These are phyloP conservation scores for Tetramorium bicarinatum DNA, from an alignment of 2,888 invertebrate species.

Conservation along the genomic window DNA sequence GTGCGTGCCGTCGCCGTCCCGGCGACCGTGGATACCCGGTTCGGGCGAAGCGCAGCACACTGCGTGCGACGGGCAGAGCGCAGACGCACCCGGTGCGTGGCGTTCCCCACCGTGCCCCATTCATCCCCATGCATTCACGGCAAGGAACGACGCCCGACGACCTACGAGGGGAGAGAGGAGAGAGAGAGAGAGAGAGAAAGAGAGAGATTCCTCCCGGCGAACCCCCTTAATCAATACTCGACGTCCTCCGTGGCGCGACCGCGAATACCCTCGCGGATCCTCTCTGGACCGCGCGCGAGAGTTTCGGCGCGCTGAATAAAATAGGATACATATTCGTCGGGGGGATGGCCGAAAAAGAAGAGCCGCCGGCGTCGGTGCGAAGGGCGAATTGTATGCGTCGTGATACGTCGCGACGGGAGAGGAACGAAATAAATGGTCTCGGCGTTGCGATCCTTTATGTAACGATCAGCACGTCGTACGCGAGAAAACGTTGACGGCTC, in stretches of 20 bases:
- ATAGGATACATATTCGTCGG: slow-evolving; percentile 5
- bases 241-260: slow-evolving; percentile 71
- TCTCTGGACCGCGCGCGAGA: slow-evolving; percentile 65
- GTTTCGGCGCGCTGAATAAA: slow-evolving; percentile 26
- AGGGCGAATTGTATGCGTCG: background rate
- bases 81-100: slow-evolving; percentile 47
- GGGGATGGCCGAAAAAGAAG: background rate
- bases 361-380: background rate
- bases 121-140: slow-evolving; percentile 49
- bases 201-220: slow-evolving; percentile 73
- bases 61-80: slow-evolving; percentile 25
- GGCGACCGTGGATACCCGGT: slow-evolving; percentile 12
- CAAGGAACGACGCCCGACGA: slow-evolving; percentile 52
- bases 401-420: background rate
- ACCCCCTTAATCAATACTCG: slow-evolving; percentile 83
- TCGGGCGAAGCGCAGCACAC: slow-evolving; percentile 41
- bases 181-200: slow-evolving; percentile 28
- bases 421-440: slow-evolving; percentile 29
- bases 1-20: slow-evolving; percentile 37
- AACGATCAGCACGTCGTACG: background rate
- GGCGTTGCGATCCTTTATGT: background rate
- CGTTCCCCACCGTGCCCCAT: slow-evolving; percentile 41
- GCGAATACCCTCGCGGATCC: slow-evolving; percentile 66
- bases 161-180: background rate
- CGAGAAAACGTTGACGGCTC: slow-evolving; percentile 21